Evolutionary conservation across 2,797 vertebrate species (phyloP).

Genomic region (Amblyopsis hoosieri): DNA sequence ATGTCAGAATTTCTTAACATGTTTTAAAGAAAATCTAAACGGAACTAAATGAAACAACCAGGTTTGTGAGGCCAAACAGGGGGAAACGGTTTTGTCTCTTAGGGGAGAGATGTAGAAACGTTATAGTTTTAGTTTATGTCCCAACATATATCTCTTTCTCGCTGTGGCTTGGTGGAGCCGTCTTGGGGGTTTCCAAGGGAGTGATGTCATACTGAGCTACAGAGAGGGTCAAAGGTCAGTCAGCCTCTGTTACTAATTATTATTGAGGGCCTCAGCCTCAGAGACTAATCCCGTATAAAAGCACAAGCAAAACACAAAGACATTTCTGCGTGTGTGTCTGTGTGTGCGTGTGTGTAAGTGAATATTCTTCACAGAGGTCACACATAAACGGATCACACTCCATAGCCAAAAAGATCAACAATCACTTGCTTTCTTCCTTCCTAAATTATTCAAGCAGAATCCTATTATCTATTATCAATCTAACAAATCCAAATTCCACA

Average conservation of each 20-base stretch:
- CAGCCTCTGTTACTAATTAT: conserved; percentile 73
- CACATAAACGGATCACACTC: conserved; percentile 22
- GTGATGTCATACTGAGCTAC: conserved; percentile 65
- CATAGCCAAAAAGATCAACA: conserved; percentile 29
- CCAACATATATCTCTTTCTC: conserved; percentile 28
- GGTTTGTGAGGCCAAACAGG: too few relatives aligned
- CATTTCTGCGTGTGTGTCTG: conserved; percentile 18
- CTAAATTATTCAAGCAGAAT: neutral
- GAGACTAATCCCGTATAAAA: conserved; percentile 60
- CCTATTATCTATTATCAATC: conserved; percentile 6
- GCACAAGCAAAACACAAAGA: conserved; percentile 72
- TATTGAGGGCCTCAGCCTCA: conserved; percentile 56
- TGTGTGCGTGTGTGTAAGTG: neutral
- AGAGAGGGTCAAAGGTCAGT: conserved; percentile 62
- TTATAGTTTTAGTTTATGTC: conserved; percentile 9
- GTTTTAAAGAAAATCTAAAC: too few relatives aligned
- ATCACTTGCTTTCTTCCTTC: conserved; percentile 18
- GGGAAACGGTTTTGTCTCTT: neutral
- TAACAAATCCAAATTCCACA: conserved; percentile 3
- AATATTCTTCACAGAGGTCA: conserved; percentile 38
- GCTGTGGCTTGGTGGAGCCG: conserved; percentile 17
- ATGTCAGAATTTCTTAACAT: too few relatives aligned
- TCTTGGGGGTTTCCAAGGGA: conserved; percentile 6
- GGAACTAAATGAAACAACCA: too few relatives aligned
- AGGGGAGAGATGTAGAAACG: neutral